Base-by-base conservation (phyloP, 2,113 vertebrate species). In the Lathamus discolor region DNA sequence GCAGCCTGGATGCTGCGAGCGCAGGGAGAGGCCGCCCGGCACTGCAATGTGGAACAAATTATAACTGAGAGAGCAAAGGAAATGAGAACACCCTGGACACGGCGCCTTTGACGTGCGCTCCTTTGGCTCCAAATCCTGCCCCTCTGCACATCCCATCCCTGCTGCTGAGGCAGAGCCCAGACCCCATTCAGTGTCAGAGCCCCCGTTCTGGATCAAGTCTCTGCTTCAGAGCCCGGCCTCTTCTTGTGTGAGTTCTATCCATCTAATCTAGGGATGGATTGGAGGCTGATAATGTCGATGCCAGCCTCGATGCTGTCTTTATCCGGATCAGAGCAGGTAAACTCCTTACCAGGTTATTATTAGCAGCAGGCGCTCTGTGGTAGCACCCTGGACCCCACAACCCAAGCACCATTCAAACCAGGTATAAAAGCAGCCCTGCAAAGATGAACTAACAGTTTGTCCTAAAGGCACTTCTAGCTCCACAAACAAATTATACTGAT, bases 11-110 rank as follows among this genome's bases (percentile, higher is more conserved):
- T 57, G 63, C 89, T 84, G 96, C 13, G 52, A 95, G 96, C 9
- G 16, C 97, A 97, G 94, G 92, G 85, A 92, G 92, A 55, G 81
- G 78, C 77, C 1, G 28, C 44, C 82, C 74, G 13, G 86, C 48
- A 0, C 82, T 11, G 55, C 96, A 97, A 96, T 96, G 94, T 98
- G 98, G 97, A 97, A 98, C 77, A 96, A 95, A 98, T 98, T 97
- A 98, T 63, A 85, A 68, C 77, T 92, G 67, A 12, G 95, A 77
- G 89, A 62, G 97, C 88, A 90, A 86, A 95, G 91, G 95, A 94
- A 94, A 90, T 78, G 83, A 93, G 88, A 83, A 66, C 88, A 76
- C 46, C 86, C 64, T 75, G 86, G 31, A 76, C 33, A 3, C 23
- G 2, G 84, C 20, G 15, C 84, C 76, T 86, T 89, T 69, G 95